Evolutionary conservation across 2,888 invertebrate genomes (phyloP).

Genomic region (Drosophila longiperda): DNA sequence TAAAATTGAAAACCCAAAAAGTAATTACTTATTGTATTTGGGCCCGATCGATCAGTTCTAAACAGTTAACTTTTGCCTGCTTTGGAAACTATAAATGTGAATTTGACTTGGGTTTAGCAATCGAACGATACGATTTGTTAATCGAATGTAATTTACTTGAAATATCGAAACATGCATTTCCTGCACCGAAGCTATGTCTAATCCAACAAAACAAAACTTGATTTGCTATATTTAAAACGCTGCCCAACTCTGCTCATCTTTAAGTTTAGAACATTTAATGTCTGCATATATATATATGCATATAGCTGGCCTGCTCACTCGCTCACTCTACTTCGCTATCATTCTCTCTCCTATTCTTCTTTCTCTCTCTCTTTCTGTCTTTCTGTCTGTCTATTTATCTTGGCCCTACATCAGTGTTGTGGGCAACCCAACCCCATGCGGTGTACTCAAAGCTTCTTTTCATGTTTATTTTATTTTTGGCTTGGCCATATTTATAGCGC

Average conservation of each 20-base stretch:
- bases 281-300: not conserved
- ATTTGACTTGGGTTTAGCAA: not conserved
- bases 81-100: not conserved
- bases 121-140: not conserved
- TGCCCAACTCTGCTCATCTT: constrained; percentile 48
- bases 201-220: constrained; percentile 49
- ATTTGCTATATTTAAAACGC: constrained; percentile 47
- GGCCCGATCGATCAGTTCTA: not conserved
- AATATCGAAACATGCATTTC: constrained; percentile 3
- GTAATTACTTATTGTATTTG: not conserved
- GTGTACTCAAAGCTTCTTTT: constrained; percentile 50
- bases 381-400: constrained; percentile 9
- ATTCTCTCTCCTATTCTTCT: not conserved
- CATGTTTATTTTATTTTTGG: constrained; percentile 56
- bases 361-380: not conserved
- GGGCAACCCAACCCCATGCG: constrained; percentile 47
- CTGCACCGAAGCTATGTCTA: constrained; percentile 40
- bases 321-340: not conserved
- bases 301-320: not conserved
- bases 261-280: constrained; percentile 53
- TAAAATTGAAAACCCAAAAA: not conserved
- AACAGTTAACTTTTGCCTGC: not conserved
- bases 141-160: constrained; percentile 14
- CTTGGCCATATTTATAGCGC: constrained; percentile 62
- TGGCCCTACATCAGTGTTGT: constrained; percentile 32